Percentiles rank a stretch among this genome's conserved stretches.
Conservation (phyloP, 1,140 invertebrate genomes). For the Melanaphis sacchari region DNA sequence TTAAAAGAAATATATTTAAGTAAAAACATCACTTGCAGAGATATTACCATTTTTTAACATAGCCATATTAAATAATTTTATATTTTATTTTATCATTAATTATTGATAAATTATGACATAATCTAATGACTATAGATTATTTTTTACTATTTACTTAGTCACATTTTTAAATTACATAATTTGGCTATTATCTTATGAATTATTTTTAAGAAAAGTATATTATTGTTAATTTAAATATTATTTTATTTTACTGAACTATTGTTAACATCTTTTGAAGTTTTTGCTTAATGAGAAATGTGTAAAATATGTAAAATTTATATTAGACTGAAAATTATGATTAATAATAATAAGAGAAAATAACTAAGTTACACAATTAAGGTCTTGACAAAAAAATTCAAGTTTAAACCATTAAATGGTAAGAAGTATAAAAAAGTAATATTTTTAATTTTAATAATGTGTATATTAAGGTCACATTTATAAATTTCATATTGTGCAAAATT, state of each 20-base stretch:
- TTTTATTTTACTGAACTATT: neutral
- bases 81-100: neutral
- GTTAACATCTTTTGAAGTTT: neutral
- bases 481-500: neutral
- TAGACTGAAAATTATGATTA: neutral
- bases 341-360: neutral
- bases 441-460: neutral
- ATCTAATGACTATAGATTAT: neutral
- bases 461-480: neutral
- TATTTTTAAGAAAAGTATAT: neutral
- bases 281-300: neutral
- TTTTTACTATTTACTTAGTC: neutral
- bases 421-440: neutral
- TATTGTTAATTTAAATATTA: neutral
- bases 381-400: neutral
- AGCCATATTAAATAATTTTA: neutral
- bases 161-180: neutral
- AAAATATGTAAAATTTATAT: neutral
- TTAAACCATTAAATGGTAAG: neutral
- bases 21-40: neutral
- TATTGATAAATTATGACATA: neutral
- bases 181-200: neutral
- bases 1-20: constrained; percentile 10
- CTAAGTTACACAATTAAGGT: neutral
- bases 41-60: neutral